phyloP scores from a whole-genome alignment of 2,888 invertebrate species.

The Idaea aversata region DNA sequence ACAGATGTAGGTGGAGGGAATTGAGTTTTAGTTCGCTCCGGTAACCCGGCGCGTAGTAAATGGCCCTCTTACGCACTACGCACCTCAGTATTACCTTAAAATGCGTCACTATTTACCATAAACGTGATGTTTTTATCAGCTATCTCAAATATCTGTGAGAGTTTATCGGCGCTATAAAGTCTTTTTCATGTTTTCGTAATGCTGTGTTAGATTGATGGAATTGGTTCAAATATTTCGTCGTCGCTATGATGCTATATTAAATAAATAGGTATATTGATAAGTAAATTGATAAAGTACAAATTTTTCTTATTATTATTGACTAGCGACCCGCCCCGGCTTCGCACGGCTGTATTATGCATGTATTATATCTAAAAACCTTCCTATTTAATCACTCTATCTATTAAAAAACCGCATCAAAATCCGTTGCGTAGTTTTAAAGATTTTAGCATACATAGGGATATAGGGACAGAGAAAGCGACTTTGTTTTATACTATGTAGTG shows the following conservation, averaged over 20 bases:
- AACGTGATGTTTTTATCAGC: slow-evolving; percentile 54
- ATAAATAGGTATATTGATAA: background rate
- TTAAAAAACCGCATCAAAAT: too few species aligned
- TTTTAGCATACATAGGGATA: too few species aligned
- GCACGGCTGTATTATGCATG: too few species aligned
- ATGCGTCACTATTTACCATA: slow-evolving; percentile 55
- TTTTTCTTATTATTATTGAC: too few species aligned
- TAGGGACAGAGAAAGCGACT: too few species aligned
- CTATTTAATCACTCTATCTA: too few species aligned
- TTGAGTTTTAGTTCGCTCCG: slow-evolving; percentile 53
- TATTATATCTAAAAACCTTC: too few species aligned
- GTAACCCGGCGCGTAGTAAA: slow-evolving; percentile 43
- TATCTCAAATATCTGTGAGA: slow-evolving; percentile 41
- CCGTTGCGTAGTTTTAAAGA: too few species aligned
- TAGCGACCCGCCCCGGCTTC: too few species aligned
- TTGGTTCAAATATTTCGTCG: slow-evolving; percentile 6
- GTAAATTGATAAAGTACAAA: background rate
- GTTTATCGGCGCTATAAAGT: slow-evolving; percentile 36
- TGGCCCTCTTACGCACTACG: slow-evolving; percentile 42
- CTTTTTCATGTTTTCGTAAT: slow-evolving; percentile 20
- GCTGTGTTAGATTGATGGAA: slow-evolving; percentile 20
- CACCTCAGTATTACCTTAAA: slow-evolving; percentile 49
- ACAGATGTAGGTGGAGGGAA: slow-evolving; percentile 62
- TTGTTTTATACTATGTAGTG: too few species aligned
- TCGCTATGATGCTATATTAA: background rate